Evolutionary conservation across 2,888 invertebrate genomes (phyloP).

Genomic region (Eustalomyia histrio): DNA sequence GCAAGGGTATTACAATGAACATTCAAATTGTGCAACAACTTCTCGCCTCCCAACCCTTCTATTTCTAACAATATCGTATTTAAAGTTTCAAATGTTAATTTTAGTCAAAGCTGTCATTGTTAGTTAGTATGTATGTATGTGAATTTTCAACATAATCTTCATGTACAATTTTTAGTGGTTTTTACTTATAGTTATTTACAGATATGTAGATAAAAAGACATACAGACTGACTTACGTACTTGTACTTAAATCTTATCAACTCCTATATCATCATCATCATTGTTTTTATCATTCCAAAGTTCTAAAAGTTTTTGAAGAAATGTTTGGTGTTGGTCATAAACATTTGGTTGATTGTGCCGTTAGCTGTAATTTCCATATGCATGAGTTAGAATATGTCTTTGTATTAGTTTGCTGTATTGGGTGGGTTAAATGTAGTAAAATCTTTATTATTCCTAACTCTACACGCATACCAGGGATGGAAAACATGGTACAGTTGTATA

Average conservation of each 20-base stretch:
- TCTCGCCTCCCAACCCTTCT: background rate
- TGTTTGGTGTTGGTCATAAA: conserved; percentile 48
- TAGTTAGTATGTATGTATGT: background rate
- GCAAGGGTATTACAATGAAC: conserved; percentile 2
- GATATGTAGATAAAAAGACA: background rate
- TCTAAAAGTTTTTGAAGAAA: background rate
- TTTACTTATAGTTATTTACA: background rate
- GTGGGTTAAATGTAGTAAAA: conserved; percentile 3
- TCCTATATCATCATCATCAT: conserved; percentile 4
- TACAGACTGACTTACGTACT: background rate
- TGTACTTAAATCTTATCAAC: background rate
- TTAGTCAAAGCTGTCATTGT: background rate
- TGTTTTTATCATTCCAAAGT: background rate
- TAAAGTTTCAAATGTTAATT: background rate
- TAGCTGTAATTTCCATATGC: conserved; percentile 31
- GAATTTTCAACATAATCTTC: conserved; percentile 1
- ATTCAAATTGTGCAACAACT: conserved; percentile 4
- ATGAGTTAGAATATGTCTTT: background rate
- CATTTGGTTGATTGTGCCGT: conserved; percentile 55
- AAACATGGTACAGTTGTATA: no score
- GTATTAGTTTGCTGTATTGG: background rate
- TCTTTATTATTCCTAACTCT: background rate
- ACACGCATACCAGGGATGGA: background rate
- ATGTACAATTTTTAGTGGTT: conserved; percentile 5
- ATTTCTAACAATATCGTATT: background rate